Percentiles rank a stretch among this genome's conserved stretches.
These are phyloP conservation scores for Drosophila fuyamai DNA, from an alignment of 1,140 invertebrate species.

Conservation along the genomic window DNA sequence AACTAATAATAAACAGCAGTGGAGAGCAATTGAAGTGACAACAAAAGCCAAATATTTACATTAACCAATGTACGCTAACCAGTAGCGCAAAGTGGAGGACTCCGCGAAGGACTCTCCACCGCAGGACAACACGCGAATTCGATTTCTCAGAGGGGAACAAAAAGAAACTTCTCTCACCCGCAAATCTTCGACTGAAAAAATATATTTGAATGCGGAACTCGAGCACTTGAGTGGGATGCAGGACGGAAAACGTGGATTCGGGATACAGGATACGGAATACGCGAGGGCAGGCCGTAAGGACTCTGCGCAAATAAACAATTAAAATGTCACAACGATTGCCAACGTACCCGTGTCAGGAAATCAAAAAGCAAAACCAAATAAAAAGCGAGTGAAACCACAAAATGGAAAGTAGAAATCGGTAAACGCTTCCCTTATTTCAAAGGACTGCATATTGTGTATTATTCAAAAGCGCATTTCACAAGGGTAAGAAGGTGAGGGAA, in stretches of 20 bases:
- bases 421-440: constrained; percentile 53
- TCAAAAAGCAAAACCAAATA: constrained; percentile 64
- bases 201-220: constrained; percentile 49
- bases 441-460: constrained; percentile 69
- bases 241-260: constrained; percentile 17
- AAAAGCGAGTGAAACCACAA: constrained; percentile 46
- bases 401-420: constrained; percentile 63
- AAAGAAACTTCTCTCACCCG: constrained; percentile 56
- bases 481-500: constrained; percentile 8
- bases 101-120: constrained; percentile 45
- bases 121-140: constrained; percentile 19
- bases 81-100: constrained; percentile 37
- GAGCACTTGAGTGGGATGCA: constrained; percentile 57
- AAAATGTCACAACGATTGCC: constrained; percentile 84
- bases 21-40: constrained; percentile 74
- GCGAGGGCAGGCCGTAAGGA: constrained; percentile 57
- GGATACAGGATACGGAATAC: constrained; percentile 33
- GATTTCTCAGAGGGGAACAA: constrained; percentile 31
- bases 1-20: constrained; percentile 60
- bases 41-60: constrained; percentile 78
- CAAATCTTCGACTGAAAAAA: constrained; percentile 59
- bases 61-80: constrained; percentile 50
- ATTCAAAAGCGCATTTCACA: constrained; percentile 77
- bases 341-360: constrained; percentile 77
- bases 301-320: constrained; percentile 83